Base-by-base conservation (phyloP, 2,113 vertebrate genomes). In the Coreoperca whiteheadi region DNA sequence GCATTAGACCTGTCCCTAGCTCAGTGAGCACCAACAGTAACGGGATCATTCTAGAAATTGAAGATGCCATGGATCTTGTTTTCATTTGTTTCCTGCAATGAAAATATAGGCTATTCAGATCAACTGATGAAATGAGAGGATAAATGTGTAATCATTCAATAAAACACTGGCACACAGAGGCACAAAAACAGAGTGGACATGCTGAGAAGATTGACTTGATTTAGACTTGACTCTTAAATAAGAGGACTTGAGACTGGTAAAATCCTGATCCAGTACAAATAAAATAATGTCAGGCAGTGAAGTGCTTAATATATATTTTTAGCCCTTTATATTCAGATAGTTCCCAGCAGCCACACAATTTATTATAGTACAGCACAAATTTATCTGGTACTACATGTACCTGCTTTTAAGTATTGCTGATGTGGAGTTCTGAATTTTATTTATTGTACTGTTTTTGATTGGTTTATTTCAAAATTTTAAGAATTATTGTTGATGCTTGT, bases 1-100 rank as follows among this genome's bases (percentile, higher is more conserved):
- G 87, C 86, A 92, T 91, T 85, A 91, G 68, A 88, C 66, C 43
- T 41, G 54, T 77, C 57, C 54, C 21, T 79, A 61, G 28, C 76
- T 77, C 67, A 37, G 73, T 50, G 59, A 56, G 48, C 39, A 60
- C 34, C 53, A 56, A 18, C 32, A 25, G 61, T 81, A 75, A 83
- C 80, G 64, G 88, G 67, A 54, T 77, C 25, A 54, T 84, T 74
- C 39, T n/a, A 39, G 15, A 85, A 74, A 83, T 1, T 60, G 28
- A 78, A 77, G 63, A 77, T 53, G 50, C 0, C 14, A 37, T 34
- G 16, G 41, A 73, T 79, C 43, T 85, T 9, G 39, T 70, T 72
- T 69, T 64, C 41, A 85, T 81, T 77, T 48, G n/a, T 63, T 80
- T 60, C 34, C 10, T 12, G 7, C 0, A 10, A 50, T 75, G 51